Evolutionary conservation across 2,797 vertebrate genomes (phyloP).

Genomic region (Botia almorhae): DNA sequence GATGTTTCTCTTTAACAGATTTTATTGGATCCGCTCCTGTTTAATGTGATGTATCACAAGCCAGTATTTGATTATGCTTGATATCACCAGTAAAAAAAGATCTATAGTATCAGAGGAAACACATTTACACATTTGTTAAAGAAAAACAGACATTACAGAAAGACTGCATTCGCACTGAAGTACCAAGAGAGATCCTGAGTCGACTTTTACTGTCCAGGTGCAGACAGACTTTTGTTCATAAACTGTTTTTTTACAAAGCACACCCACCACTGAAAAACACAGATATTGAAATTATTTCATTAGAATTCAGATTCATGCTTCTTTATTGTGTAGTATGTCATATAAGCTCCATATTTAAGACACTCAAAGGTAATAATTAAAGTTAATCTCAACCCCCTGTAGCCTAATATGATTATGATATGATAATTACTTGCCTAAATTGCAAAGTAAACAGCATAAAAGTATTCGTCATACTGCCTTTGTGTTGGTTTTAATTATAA

Average conservation of each 20-base stretch:
- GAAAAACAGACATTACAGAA: slow-evolving; percentile 22
- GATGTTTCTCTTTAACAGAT: slow-evolving; percentile 48
- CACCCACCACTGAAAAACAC: slow-evolving; percentile 93
- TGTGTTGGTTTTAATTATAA: too few relatives aligned
- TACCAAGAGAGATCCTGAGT: slow-evolving; percentile 49
- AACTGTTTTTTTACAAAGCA: slow-evolving; percentile 99
- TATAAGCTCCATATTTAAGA: not conserved
- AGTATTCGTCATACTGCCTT: too few relatives aligned
- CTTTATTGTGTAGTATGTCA: too few relatives aligned
- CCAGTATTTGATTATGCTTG: slow-evolving; percentile 37
- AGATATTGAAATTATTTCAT: not conserved
- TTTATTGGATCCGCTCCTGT: slow-evolving; percentile 85
- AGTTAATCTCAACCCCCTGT: too few relatives aligned
- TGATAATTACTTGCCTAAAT: too few relatives aligned
- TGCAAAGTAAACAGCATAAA: too few relatives aligned
- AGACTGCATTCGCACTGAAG: slow-evolving; percentile 58
- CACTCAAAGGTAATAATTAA: not conserved
- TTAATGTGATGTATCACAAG: slow-evolving; percentile 72
- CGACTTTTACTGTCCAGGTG: slow-evolving; percentile 87
- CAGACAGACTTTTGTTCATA: slow-evolving; percentile 99
- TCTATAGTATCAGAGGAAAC: slow-evolving; percentile 56
- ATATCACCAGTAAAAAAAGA: slow-evolving; percentile 75
- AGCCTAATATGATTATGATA: too few relatives aligned
- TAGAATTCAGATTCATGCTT: too few relatives aligned
- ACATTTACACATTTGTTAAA: slow-evolving; percentile 29